phyloP scores from a whole-genome alignment of 2,888 invertebrate species.

The Bombylius discolor region DNA sequence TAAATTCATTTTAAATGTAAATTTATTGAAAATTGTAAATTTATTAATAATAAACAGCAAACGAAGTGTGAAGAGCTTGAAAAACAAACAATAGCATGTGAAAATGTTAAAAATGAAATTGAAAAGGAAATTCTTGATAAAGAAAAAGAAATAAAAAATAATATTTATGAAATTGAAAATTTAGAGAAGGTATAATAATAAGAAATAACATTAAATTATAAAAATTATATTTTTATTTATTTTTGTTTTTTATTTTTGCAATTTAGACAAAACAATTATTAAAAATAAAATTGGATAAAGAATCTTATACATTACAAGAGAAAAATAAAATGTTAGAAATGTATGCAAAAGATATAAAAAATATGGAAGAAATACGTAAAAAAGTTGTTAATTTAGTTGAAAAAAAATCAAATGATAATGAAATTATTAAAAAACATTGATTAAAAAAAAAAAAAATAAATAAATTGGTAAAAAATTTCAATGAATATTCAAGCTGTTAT shows the following conservation, averaged over 20 bases:
- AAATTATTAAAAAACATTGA: too few species aligned
- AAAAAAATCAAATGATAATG: too few species aligned
- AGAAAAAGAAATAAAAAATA: slow-evolving; percentile 2
- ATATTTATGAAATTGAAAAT: slow-evolving; percentile 7
- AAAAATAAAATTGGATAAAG: not conserved
- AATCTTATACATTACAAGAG: slow-evolving; percentile 1
- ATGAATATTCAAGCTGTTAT: too few species aligned
- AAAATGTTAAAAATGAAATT: slow-evolving; percentile 1
- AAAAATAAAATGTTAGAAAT: slow-evolving; percentile 6
- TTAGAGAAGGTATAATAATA: not conserved
- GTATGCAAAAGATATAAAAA: slow-evolving; percentile 7
- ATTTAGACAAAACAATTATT: slow-evolving; percentile 4
- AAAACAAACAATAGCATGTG: not conserved
- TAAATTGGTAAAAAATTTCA: too few species aligned
- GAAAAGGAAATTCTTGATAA: slow-evolving; percentile 1
- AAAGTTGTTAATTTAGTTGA: slow-evolving; percentile 3
- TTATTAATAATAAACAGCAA: not conserved
- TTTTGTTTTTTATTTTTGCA: not conserved
- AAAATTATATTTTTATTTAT: not conserved
- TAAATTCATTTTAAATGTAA: too few species aligned
- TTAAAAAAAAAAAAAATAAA: too few species aligned
- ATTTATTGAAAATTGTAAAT: too few species aligned
- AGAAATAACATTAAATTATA: not conserved
- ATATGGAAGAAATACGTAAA: slow-evolving; percentile 9
- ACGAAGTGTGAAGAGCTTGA: not conserved